Conservation (phyloP, 92 coral and sea anemone genomes). For the Blastomussa wellsi region DNA sequence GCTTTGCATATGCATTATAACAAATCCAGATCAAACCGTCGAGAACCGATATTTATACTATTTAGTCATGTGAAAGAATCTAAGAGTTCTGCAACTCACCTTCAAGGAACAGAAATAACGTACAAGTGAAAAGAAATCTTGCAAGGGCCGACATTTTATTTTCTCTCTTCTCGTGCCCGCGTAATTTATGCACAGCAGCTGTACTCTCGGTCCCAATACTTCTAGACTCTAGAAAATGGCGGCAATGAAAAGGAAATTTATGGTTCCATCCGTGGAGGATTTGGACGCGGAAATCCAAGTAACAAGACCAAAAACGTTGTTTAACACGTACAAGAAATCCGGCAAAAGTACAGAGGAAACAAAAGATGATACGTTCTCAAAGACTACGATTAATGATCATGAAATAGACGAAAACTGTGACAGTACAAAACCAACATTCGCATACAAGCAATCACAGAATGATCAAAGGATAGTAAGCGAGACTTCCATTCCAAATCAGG, state of each 20-base stretch:
- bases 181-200: constrained; percentile 10
- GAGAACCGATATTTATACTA: too few relatives aligned
- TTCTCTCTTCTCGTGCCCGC: background rate
- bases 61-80: too few relatives aligned
- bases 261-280: constrained; percentile 76
- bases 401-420: background rate
- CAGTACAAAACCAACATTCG: too few relatives aligned
- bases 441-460: background rate
- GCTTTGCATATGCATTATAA: background rate
- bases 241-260: constrained; percentile 64
- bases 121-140: background rate
- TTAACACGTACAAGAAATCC: constrained; percentile 28
- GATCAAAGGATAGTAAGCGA: background rate
- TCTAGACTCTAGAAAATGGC: constrained; percentile 86
- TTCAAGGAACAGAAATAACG: constrained; percentile 9
- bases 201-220: constrained; percentile 7
- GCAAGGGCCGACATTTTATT: constrained; percentile 15
- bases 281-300: constrained; percentile 62
- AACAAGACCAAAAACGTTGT: constrained; percentile 43
- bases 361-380: background rate
- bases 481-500: background rate
- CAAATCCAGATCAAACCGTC: background rate
- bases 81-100: constrained; percentile 7
- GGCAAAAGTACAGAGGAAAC: constrained; percentile 11
- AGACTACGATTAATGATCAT: background rate